These are phyloP conservation scores for Halichondria panicea DNA, from an alignment of 37 sponge, comb jelly and placozoan genomes.

Conservation along the genomic window DNA sequence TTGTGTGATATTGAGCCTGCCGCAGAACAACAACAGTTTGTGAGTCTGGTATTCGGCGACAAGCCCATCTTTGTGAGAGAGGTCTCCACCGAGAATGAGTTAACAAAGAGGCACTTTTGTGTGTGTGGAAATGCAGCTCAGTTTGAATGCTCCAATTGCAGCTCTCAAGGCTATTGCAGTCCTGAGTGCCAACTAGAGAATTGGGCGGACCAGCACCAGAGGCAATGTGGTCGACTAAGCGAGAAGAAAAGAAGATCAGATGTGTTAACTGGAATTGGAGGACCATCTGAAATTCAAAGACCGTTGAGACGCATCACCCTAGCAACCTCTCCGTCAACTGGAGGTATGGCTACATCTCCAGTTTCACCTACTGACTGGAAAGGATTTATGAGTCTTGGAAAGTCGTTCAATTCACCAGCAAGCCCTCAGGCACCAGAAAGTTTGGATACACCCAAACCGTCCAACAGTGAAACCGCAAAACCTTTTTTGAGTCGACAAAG, in stretches of 20 bases:
- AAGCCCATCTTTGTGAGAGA: constrained; percentile 62
- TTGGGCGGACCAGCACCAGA: constrained; percentile 71
- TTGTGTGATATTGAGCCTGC: constrained; percentile 78
- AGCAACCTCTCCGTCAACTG: neutral
- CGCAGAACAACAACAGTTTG: constrained; percentile 76
- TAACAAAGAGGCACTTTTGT: constrained; percentile 67
- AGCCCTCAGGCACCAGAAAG: neutral
- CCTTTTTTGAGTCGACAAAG: neutral
- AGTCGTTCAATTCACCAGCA: neutral
- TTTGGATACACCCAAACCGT: neutral
- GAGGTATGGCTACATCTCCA: neutral
- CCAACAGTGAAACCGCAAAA: neutral
- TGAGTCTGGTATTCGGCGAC: constrained; percentile 67
- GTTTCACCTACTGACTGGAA: constrained; percentile 41
- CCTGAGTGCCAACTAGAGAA: constrained; percentile 70
- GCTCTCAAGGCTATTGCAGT: constrained; percentile 74
- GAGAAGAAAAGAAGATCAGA: constrained; percentile 71
- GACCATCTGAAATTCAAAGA: constrained; percentile 4
- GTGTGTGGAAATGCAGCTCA: constrained; percentile 76
- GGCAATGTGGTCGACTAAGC: constrained; percentile 52
- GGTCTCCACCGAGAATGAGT: constrained; percentile 20
- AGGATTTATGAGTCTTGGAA: constrained; percentile 2
- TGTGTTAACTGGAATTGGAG: constrained; percentile 43
- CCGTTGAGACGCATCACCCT: no score
- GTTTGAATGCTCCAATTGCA: constrained; percentile 84